These are phyloP conservation scores for Pollenia labialis DNA, from an alignment of 2,888 invertebrate genomes.

Conservation along the genomic window DNA sequence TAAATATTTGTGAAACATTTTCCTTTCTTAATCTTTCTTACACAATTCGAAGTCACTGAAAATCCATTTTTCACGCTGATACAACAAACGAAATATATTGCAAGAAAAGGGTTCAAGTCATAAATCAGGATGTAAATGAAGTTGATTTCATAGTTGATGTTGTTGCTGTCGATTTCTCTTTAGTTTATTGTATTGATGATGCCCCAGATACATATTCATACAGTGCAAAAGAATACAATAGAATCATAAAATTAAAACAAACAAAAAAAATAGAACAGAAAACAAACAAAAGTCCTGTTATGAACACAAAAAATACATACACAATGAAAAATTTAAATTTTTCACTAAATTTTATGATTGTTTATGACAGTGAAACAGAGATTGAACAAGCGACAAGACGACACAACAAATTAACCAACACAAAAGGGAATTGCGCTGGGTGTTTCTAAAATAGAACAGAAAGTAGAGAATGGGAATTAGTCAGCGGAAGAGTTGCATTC, in stretches of 20 bases:
- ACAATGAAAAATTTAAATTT: constrained; percentile 56
- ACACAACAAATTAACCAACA: constrained; percentile 17
- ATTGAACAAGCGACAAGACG: constrained; percentile 1
- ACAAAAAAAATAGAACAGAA: constrained; percentile 43
- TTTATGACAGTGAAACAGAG: constrained; percentile 44
- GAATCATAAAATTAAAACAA: constrained; percentile 78
- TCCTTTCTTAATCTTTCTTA: not conserved
- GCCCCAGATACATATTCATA: constrained; percentile 61
- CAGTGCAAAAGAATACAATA: constrained; percentile 79
- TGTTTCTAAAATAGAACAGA: constrained; percentile 26
- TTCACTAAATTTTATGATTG: constrained; percentile 52
- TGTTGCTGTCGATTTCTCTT: not conserved
- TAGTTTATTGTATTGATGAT: constrained; percentile 8
- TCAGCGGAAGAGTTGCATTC: not conserved
- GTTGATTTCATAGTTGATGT: not conserved
- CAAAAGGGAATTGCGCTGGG: constrained; percentile 3
- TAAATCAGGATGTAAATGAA: constrained; percentile 79
- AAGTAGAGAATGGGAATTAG: constrained; percentile 15
- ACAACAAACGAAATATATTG: constrained; percentile 6
- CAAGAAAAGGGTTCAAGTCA: constrained; percentile 73
- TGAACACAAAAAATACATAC: constrained; percentile 28
- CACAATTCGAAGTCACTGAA: constrained; percentile 36
- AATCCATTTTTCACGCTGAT: constrained; percentile 67
- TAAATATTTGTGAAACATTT: constrained; percentile 52
- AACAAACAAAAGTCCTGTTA: constrained; percentile 56